A percentile compares a stretch with the other conserved stretches of the same genome.
Evolutionary conservation across 23 tunicate genomes (phyloP).

Genomic region (Oikopleura dioica): DNA sequence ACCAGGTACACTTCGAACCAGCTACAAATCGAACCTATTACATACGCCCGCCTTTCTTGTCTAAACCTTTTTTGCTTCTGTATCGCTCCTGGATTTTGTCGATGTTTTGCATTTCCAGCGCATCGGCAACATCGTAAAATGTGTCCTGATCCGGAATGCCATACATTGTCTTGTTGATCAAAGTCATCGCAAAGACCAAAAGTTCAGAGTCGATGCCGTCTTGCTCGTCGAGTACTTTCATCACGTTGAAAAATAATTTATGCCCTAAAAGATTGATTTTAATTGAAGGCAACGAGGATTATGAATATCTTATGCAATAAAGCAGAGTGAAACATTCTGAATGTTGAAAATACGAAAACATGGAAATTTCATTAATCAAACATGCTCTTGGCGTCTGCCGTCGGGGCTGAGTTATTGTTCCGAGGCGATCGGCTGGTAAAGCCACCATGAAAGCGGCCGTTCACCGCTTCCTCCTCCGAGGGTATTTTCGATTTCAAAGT

Average conservation of each 20-base stretch:
- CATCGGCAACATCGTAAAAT: slow-evolving; percentile 92
- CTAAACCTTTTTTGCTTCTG: slow-evolving; percentile 3
- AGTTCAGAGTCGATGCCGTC: slow-evolving; percentile 93
- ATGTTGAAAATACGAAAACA: not conserved
- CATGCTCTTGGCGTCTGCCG: too few relatives aligned
- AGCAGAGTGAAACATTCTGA: not conserved
- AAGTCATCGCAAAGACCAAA: slow-evolving; percentile 82
- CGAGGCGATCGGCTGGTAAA: too few relatives aligned
- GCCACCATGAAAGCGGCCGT: too few relatives aligned
- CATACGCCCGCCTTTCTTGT: not conserved
- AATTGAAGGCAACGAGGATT: not conserved
- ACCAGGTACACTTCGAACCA: too few relatives aligned
- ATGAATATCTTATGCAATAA: not conserved
- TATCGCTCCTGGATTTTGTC: slow-evolving; percentile 19
- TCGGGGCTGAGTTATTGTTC: too few relatives aligned
- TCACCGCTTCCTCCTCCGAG: too few relatives aligned
- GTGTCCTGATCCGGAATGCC: slow-evolving; percentile 80
- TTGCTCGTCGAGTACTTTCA: slow-evolving; percentile 81
- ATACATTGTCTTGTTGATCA: slow-evolving; percentile 71
- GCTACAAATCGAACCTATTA: too few relatives aligned
- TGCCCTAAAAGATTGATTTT: slow-evolving; percentile 26
- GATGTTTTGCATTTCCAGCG: slow-evolving; percentile 63
- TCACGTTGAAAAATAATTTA: slow-evolving; percentile 43
- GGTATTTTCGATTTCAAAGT: too few relatives aligned
- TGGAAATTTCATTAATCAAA: not conserved